Evolutionary conservation across 2,113 vertebrate genomes (phyloP).

Genomic region (Platysternon megacephalum): DNA sequence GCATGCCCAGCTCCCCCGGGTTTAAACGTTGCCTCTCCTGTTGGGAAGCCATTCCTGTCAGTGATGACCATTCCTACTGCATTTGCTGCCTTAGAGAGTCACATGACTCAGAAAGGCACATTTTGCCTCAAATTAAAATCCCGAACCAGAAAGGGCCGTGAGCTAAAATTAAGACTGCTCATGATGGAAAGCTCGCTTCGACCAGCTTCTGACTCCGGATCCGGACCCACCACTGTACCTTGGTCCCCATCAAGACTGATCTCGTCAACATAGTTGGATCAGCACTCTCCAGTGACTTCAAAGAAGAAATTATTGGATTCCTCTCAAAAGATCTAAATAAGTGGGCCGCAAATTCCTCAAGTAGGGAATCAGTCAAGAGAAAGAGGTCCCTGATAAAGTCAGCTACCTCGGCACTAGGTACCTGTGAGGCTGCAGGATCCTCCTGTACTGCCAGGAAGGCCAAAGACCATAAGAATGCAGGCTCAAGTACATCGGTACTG

Average conservation of each 20-base stretch:
- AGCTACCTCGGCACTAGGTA: neutral
- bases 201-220: neutral
- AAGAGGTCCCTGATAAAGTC: neutral
- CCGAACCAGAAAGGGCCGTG: neutral
- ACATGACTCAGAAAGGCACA: neutral
- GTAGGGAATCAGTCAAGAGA: neutral
- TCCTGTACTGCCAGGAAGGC: neutral
- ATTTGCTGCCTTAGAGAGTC: neutral
- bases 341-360: neutral
- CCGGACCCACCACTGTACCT: too few species aligned
- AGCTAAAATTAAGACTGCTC: neutral
- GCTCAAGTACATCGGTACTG: neutral
- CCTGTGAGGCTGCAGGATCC: neutral
- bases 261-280: neutral
- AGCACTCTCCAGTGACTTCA: neutral
- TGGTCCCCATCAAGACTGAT: neutral
- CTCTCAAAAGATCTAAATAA: neutral
- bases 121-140: neutral
- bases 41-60: neutral
- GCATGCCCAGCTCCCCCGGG: neutral
- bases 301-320: neutral
- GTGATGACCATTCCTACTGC: neutral
- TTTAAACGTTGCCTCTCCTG: neutral
- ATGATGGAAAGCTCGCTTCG: neutral
- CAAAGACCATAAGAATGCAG: neutral